phyloP scores from a whole-genome alignment of 1,140 invertebrate species.

The Heterodera carotae region DNA sequence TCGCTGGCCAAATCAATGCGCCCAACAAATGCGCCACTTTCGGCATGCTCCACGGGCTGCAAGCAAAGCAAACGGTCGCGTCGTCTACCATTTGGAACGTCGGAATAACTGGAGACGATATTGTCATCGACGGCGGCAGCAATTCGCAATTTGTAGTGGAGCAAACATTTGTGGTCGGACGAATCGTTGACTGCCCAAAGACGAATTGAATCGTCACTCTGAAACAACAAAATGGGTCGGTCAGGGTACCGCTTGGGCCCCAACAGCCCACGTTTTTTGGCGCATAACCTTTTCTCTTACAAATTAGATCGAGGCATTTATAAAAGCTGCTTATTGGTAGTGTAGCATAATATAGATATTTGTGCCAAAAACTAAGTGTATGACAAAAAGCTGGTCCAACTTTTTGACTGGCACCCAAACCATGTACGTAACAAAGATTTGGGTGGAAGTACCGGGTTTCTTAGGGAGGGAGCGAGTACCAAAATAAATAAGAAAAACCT shows the following conservation, averaged over 20 bases:
- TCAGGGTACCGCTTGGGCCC: no score
- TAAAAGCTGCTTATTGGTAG: no score
- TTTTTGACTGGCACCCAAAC: not conserved
- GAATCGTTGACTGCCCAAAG: slow-evolving; percentile 24
- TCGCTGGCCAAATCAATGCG: slow-evolving; percentile 13
- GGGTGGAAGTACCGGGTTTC: no score
- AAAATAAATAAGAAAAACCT: slow-evolving; percentile 1
- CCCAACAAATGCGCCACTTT: not conserved
- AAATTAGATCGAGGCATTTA: no score
- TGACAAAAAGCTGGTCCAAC: no score
- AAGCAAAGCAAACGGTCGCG: not conserved
- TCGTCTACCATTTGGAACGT: no score
- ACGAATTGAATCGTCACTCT: slow-evolving; percentile 14
- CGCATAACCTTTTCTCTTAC: no score
- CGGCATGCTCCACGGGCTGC: not conserved
- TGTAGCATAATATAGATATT: no score
- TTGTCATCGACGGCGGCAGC: slow-evolving; percentile 57
- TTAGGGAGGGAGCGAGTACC: not conserved
- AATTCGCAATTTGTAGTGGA: slow-evolving; percentile 35
- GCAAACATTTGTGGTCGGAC: slow-evolving; percentile 16
- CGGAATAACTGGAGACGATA: no score
- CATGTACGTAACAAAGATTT: not conserved
- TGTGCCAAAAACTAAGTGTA: no score
- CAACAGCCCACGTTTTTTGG: no score
- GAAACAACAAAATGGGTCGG: not conserved